phyloP scores from a whole-genome alignment of 2,113 vertebrate species.

The Carettochelys insculpta region DNA sequence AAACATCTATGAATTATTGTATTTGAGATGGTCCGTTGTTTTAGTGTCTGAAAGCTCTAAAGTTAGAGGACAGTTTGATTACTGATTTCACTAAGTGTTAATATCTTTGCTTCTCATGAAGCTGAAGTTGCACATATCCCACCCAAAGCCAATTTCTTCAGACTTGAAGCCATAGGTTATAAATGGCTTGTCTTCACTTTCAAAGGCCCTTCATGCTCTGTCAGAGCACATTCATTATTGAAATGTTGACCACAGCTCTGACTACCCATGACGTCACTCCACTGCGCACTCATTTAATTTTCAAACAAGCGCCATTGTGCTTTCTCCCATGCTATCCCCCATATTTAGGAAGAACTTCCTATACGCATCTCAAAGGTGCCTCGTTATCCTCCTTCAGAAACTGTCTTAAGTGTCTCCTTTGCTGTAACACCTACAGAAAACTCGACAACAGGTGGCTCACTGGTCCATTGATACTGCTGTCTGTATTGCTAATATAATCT shows the following conservation, averaged over 20 bases:
- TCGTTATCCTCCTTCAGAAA: too few species aligned
- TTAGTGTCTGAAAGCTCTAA: constrained; percentile 29
- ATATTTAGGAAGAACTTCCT: neutral
- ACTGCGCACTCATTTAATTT: neutral
- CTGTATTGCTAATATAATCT: too few species aligned
- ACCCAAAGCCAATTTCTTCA: neutral
- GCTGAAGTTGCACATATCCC: constrained; percentile 12
- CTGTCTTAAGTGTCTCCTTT: too few species aligned
- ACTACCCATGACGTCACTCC: neutral
- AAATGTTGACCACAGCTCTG: too few species aligned
- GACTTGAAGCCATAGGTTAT: neutral
- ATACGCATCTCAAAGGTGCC: neutral
- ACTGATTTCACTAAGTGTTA: constrained; percentile 21
- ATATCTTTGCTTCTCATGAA: neutral
- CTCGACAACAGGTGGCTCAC: too few species aligned
- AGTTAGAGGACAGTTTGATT: constrained; percentile 42
- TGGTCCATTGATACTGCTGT: too few species aligned
- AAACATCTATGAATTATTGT: constrained; percentile 45
- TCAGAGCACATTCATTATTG: too few species aligned
- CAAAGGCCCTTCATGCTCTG: neutral
- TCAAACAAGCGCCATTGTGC: neutral
- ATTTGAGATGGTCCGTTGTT: constrained; percentile 13
- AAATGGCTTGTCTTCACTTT: neutral
- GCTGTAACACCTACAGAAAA: too few species aligned
- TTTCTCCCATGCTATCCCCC: neutral